Conservation (phyloP, 2,113 vertebrate species). For the Tachysurus fulvidraco region DNA sequence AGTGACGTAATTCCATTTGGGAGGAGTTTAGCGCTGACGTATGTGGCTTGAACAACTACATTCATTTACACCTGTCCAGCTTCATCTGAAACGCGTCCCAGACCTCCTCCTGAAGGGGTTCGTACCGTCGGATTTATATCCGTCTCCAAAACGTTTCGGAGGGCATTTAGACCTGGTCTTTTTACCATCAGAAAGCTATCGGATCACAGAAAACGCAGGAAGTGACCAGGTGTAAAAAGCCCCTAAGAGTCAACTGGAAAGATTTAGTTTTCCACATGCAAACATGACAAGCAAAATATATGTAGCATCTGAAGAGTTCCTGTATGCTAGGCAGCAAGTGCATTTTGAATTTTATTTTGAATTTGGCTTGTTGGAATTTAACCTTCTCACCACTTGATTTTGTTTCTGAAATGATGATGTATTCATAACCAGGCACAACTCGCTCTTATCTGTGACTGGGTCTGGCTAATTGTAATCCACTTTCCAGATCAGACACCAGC, state of each 20-base stretch:
- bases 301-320: neutral
- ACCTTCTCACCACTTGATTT: neutral
- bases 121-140: no score
- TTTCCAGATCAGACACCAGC: neutral
- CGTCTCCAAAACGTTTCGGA: no score
- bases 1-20: no score
- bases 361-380: neutral
- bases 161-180: no score
- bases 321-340: neutral
- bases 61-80: no score
- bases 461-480: neutral
- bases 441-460: neutral
- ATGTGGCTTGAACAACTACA: no score
- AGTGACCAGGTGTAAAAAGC: neutral
- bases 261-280: neutral
- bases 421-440: neutral
- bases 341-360: neutral
- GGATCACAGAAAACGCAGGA: no score
- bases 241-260: neutral
- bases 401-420: neutral
- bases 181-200: no score
- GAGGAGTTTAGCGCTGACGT: no score
- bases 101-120: no score
- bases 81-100: no score
- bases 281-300: neutral